phyloP scores from a whole-genome alignment of 2,113 vertebrate genomes.

The Oreotrochilus melanogaster region DNA sequence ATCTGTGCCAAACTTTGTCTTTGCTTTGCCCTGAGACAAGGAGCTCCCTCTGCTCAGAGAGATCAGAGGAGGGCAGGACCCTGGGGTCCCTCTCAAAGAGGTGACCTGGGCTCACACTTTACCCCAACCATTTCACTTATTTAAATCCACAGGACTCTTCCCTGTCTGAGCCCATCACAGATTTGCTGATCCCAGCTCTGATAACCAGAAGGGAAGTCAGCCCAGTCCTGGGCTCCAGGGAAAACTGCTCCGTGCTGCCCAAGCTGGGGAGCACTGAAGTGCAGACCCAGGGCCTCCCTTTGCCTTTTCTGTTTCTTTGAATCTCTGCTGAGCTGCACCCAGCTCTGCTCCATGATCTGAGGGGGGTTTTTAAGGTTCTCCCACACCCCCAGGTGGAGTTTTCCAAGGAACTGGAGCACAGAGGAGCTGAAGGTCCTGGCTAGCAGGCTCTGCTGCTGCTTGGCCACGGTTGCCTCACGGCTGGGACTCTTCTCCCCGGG shows the following conservation, averaged over 20 bases:
- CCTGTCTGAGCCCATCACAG: neutral
- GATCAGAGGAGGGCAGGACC: neutral
- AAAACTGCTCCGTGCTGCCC: neutral
- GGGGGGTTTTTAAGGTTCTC: neutral
- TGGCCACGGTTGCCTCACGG: rapidly evolving
- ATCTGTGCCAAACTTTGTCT: neutral
- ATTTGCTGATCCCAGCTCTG: neutral
- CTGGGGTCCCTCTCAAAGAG: neutral
- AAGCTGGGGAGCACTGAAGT: rapidly evolving
- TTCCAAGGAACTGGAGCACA: neutral
- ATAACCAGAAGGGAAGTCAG: neutral
- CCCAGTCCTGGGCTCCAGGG: neutral
- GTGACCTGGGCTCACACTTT: neutral
- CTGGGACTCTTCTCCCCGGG: neutral
- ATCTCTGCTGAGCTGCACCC: neutral
- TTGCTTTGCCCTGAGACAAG: neutral
- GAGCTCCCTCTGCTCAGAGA: neutral
- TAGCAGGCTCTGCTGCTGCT: neutral
- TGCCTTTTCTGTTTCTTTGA: neutral
- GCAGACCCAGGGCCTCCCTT: neutral
- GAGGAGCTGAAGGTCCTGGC: neutral
- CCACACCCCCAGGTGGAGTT: neutral
- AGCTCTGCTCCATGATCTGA: neutral
- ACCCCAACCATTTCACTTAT: neutral
- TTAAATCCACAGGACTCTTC: neutral